Conservation (phyloP, 2,113 vertebrate species). For the Cynopterus brachyotis region DNA sequence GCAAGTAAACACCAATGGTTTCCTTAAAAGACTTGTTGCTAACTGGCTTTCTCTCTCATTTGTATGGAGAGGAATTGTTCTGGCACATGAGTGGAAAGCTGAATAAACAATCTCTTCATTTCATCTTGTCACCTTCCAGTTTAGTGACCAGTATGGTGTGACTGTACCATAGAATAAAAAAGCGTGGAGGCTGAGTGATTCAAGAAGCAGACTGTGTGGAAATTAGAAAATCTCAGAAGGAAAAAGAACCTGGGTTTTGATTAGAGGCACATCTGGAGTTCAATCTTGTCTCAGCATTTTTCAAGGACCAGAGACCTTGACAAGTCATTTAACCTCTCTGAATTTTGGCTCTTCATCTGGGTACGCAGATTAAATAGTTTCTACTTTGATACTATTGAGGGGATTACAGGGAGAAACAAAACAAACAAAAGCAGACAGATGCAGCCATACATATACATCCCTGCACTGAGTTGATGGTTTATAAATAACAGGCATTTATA, state of each 20-base stretch:
- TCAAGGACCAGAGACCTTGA: background rate
- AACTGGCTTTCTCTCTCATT: background rate
- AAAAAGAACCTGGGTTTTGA: background rate
- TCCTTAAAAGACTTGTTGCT: background rate
- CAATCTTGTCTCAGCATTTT: background rate
- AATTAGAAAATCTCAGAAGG: background rate
- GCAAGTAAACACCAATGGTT: background rate
- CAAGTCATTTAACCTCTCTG: background rate
- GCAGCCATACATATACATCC: rapidly evolving
- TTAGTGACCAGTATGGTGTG: no score
- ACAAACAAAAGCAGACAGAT: background rate
- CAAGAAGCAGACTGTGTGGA: background rate
- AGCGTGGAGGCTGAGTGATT: background rate
- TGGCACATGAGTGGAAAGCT: background rate
- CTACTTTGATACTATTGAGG: background rate
- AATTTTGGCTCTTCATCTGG: background rate
- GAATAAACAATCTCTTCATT: background rate
- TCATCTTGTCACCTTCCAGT: background rate
- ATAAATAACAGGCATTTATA: background rate
- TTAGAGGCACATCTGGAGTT: background rate
- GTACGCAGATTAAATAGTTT: background rate
- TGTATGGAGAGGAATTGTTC: background rate
- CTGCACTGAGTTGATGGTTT: background rate
- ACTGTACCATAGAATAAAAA: background rate
- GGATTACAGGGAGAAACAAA: background rate